Evolutionary conservation across 1,140 invertebrate species (phyloP).

Genomic region (Zaprionus davidi): DNA sequence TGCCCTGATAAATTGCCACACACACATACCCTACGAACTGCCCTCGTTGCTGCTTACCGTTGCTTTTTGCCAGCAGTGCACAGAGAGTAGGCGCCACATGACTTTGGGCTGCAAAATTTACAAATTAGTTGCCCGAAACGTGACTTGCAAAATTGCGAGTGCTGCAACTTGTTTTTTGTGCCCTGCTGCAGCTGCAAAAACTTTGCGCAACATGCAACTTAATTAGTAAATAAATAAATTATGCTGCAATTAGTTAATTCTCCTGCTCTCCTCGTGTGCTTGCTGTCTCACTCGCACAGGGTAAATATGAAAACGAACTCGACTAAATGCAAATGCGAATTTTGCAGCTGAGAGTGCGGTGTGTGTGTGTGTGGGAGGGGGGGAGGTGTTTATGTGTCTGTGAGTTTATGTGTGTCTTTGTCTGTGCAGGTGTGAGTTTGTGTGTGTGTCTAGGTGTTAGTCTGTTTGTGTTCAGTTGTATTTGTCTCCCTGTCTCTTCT

Average conservation of each 20-base stretch:
- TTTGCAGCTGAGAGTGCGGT: background rate
- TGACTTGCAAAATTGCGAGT: slow-evolving; percentile 63
- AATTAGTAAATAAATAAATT: slow-evolving; percentile 80
- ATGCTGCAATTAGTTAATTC: slow-evolving; percentile 62
- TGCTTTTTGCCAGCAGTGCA: slow-evolving; percentile 2
- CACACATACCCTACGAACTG: slow-evolving; percentile 6
- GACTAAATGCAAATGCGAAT: slow-evolving; percentile 7
- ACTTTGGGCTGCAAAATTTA: slow-evolving; percentile 67
- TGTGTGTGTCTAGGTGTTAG: background rate
- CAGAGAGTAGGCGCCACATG: slow-evolving; percentile 15
- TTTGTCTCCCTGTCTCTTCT: background rate
- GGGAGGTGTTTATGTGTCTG: background rate
- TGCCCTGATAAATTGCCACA: slow-evolving; percentile 70
- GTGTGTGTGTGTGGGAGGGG: background rate
- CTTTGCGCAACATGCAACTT: slow-evolving; percentile 63
- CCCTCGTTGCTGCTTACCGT: background rate
- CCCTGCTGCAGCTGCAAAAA: slow-evolving; percentile 39
- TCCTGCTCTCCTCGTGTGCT: slow-evolving; percentile 2
- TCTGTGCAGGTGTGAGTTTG: background rate
- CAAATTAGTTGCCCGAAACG: slow-evolving; percentile 80
- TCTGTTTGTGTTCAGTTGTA: background rate
- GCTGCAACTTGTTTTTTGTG: slow-evolving; percentile 39
- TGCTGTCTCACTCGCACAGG: background rate
- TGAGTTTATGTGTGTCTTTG: slow-evolving; percentile 1
- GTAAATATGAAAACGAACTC: slow-evolving; percentile 4